Percentiles rank a stretch among this genome's conserved stretches.
Evolutionary conservation across 1,140 invertebrate genomes (phyloP).

Genomic region (Lanistes nyassanus): DNA sequence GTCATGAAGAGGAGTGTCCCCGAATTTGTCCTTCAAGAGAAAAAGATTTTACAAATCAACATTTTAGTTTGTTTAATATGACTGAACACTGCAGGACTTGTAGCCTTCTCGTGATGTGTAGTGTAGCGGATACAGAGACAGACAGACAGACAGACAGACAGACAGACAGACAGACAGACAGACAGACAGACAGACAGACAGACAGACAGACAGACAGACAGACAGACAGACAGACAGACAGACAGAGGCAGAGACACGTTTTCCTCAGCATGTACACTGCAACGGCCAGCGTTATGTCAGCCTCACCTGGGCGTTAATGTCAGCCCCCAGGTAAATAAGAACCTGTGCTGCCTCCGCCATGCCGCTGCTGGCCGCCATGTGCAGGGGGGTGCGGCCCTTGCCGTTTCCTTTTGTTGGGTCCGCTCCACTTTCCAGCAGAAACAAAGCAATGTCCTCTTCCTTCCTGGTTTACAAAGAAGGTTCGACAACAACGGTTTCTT

Average conservation of each 20-base stretch:
- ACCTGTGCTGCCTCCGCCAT: slow-evolving; percentile 22
- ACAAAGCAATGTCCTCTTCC: slow-evolving; percentile 33
- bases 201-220: neutral
- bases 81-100: no score
- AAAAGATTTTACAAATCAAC: no score
- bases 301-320: slow-evolving; percentile 41
- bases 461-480: slow-evolving; percentile 30
- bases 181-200: neutral
- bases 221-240: neutral
- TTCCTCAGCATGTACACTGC: neutral
- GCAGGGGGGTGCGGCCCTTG: slow-evolving; percentile 30
- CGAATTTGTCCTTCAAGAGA: slow-evolving; percentile 41
- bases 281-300: neutral
- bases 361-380: slow-evolving; percentile 32
- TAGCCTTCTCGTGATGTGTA: no score
- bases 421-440: slow-evolving; percentile 38
- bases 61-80: no score
- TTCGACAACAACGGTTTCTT: no score
- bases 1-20: slow-evolving; percentile 53
- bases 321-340: slow-evolving; percentile 34
- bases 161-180: no score
- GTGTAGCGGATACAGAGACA: no score
- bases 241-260: no score
- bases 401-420: slow-evolving; percentile 24
- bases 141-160: no score